Conservation (phyloP, 2,113 vertebrate species). For the Rhodinocichla rosea region DNA sequence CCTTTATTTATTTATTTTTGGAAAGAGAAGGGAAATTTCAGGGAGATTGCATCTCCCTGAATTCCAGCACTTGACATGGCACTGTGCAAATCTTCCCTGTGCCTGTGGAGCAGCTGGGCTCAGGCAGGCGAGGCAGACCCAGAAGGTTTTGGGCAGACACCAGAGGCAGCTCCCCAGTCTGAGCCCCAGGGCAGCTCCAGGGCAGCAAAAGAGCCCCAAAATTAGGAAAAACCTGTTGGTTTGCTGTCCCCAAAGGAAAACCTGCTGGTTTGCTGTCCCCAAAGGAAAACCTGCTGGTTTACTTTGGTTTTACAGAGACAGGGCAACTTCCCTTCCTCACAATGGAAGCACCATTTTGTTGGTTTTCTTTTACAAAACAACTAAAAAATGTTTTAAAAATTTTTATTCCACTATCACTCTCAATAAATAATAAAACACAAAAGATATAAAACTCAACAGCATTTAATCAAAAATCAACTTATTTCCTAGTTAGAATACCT, state of each 20-base stretch:
- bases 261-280: neutral
- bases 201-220: neutral
- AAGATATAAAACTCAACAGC: neutral
- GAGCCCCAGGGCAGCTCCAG: neutral
- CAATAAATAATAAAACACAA: neutral
- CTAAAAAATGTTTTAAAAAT: neutral
- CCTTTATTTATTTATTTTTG: neutral
- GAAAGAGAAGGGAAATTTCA: neutral
- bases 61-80: neutral
- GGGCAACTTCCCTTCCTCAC: neutral
- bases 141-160: neutral
- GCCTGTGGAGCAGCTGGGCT: neutral
- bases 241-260: neutral
- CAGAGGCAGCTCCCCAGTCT: too few species aligned
- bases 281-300: neutral
- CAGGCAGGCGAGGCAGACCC: neutral
- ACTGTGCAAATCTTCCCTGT: fast-evolving
- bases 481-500: neutral
- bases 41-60: neutral
- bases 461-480: neutral
- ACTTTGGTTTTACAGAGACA: neutral
- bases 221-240: neutral
- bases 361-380: neutral
- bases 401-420: neutral
- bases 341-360: neutral